A percentile compares a stretch with the other conserved stretches of the same genome.
phyloP scores from a whole-genome alignment of 2,113 vertebrate genomes.

The Stercorarius parasiticus region DNA sequence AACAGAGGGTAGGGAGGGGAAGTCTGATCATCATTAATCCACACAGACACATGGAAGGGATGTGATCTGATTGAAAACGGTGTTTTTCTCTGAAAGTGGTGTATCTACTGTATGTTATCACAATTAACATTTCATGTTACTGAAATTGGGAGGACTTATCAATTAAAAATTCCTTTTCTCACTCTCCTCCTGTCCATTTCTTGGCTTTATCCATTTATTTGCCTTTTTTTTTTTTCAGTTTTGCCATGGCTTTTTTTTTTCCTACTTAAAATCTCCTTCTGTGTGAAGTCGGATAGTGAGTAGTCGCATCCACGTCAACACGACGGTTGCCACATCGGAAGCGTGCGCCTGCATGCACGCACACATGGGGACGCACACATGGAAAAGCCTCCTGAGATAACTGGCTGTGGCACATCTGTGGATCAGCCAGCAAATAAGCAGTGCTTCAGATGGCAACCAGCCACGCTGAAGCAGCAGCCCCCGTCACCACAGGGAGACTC shows the following conservation, averaged over 20 bases:
- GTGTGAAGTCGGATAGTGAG: background rate
- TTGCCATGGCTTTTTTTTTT: background rate
- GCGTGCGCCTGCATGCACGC: rapidly evolving
- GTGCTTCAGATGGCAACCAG: conserved; percentile 5
- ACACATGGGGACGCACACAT: rapidly evolving
- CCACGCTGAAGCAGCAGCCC: background rate
- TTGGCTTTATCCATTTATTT: background rate
- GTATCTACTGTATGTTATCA: background rate
- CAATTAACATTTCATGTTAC: background rate
- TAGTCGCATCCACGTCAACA: rapidly evolving
- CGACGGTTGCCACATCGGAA: rapidly evolving
- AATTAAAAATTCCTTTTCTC: background rate
- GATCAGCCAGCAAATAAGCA: background rate
- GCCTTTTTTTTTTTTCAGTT: background rate
- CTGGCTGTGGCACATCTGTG: background rate
- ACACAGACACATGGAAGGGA: background rate
- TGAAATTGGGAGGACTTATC: background rate
- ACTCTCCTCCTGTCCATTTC: background rate
- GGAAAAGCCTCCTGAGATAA: background rate
- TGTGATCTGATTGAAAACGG: background rate
- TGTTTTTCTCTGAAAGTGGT: background rate
- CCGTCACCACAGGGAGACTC: background rate
- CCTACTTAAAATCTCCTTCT: background rate
- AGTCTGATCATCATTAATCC: background rate
- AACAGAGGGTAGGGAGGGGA: background rate